Base-by-base conservation (phyloP, 2,888 invertebrate species). In the Ctena decussata region DNA sequence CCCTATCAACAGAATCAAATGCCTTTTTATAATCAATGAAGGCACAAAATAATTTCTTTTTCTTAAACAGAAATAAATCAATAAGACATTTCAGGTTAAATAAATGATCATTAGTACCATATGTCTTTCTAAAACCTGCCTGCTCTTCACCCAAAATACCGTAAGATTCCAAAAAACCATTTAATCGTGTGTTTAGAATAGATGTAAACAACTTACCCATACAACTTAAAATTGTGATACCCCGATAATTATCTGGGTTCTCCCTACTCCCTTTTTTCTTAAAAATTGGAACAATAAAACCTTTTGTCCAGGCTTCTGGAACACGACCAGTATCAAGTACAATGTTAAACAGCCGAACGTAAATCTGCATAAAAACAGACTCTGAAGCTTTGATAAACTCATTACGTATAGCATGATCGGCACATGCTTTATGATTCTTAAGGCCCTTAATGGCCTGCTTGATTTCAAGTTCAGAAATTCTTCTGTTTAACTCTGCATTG, bases 11-110 rank as follows among this genome's bases (percentile, higher is more conserved):
- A n/a, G n/a, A 60, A 18, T 60, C 60, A 30, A 60, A 60, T 18
- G 60, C 60, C 30, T 60, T 60, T 60, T 60, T 60, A n/a, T 60
- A 60, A 60, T 60, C 60, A 2, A 60, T 60, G 21, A 60, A 60
- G 3, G 60, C 60, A 30, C 60, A 60, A 30, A 30, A 60, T 30
- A 60, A 60, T 30, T 30, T 60, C n/a, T 21, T 60, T 30, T 60
- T 60, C 32, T 60, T 30, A 30, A 8, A 60, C 30, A 60, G 27
- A 8, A 60, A 60, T 30, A 60, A 60, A 30, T 60, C 60, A 60
- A 60, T 30, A 30, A 60, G 32, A 18, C 60, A 60, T 60, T 60
- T 60, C 27, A 60, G 18, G 21, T 60, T n/a, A n/a, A n/a, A n/a
- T n/a, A n/a, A n/a, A n/a, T n/a, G n/a, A n/a, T n/a, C n/a, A n/a